Conservation (phyloP, 2,888 invertebrate genomes). For the Erannis defoliaria region DNA sequence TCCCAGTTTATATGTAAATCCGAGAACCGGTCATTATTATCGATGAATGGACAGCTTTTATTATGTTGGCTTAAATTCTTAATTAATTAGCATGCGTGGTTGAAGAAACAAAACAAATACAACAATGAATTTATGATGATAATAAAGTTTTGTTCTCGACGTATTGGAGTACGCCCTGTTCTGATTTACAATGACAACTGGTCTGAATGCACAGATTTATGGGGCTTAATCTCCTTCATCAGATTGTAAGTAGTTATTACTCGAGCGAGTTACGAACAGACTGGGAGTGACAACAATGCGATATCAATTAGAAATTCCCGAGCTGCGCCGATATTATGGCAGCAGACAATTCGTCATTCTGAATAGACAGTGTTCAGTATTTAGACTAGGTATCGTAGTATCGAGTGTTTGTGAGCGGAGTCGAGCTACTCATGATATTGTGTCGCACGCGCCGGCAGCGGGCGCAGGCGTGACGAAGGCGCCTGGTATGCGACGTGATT, state of each 20-base stretch:
- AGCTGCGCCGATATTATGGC: constrained; percentile 52
- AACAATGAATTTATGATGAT: constrained; percentile 50
- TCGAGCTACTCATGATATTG: constrained; percentile 75
- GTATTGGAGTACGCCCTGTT: constrained; percentile 48
- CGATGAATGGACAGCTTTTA: constrained; percentile 55
- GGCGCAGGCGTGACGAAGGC: constrained; percentile 77
- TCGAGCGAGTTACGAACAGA: constrained; percentile 53
- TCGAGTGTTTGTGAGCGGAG: constrained; percentile 65
- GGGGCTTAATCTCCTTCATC: constrained; percentile 58
- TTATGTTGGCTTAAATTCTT: constrained; percentile 54
- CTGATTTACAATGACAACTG: constrained; percentile 57
- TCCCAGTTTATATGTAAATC: constrained; percentile 45
- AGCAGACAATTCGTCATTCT: constrained; percentile 64
- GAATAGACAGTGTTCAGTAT: constrained; percentile 58
- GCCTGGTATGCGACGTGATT: constrained; percentile 84
- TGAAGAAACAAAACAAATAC: constrained; percentile 55
- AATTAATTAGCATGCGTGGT: constrained; percentile 52
- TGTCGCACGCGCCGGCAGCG: constrained; percentile 72
- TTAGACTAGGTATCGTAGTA: constrained; percentile 63
- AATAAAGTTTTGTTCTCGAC: constrained; percentile 54
- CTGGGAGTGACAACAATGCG: constrained; percentile 66
- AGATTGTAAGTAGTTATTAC: constrained; percentile 58
- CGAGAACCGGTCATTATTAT: constrained; percentile 49
- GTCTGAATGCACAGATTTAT: constrained; percentile 52
- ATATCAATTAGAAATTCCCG: constrained; percentile 71